Conservation (phyloP, 2,888 invertebrate genomes). For the Eristalinus aeneus region DNA sequence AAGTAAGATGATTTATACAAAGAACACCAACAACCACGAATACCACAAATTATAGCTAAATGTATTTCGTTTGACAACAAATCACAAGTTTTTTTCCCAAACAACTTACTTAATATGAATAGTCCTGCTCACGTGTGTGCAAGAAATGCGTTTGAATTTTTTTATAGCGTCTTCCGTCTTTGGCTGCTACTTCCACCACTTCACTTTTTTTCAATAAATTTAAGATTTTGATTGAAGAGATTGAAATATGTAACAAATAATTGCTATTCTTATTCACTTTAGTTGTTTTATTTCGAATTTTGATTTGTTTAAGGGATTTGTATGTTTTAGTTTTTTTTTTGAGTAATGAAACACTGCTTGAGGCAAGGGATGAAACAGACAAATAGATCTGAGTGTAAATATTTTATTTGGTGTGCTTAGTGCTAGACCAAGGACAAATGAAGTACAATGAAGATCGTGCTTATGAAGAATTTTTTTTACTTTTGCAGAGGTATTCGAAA, state of each 20-base stretch:
- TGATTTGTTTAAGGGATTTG: neutral
- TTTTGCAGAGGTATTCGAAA: neutral
- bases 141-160: conserved; percentile 45
- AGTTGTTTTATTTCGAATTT: conserved; percentile 17
- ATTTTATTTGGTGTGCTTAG: neutral
- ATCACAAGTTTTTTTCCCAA: conserved; percentile 48
- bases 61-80: conserved; percentile 48
- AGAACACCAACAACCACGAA: conserved; percentile 64
- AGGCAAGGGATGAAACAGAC: conserved; percentile 21
- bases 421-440: neutral
- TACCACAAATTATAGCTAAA: conserved; percentile 49
- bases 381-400: neutral
- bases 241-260: neutral
- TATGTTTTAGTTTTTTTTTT: conserved; percentile 20
- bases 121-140: neutral
- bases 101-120: conserved; percentile 20
- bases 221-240: neutral
- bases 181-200: conserved; percentile 58
- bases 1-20: conserved; percentile 59
- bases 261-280: too few species aligned
- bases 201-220: conserved; percentile 40
- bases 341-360: conserved; percentile 47
- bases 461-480: neutral
- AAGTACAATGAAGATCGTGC: neutral
- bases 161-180: conserved; percentile 52